A percentile compares a stretch with the other conserved stretches of the same genome.
Conservation (phyloP, 2,797 vertebrate species). For the Allobates femoralis region DNA sequence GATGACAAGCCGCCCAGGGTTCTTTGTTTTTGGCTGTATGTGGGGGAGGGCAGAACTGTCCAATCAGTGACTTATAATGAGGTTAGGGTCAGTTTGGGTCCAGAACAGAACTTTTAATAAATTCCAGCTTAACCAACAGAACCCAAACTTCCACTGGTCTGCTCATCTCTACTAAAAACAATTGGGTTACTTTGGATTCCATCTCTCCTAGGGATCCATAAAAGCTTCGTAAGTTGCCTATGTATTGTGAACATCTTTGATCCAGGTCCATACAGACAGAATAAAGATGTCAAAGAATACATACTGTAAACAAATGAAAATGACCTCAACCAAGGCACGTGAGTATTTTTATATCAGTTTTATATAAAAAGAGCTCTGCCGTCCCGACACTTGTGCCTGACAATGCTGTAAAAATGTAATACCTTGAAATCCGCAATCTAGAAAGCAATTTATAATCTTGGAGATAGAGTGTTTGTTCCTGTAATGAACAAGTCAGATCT, state of each 20-base stretch:
- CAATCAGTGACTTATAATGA: no score
- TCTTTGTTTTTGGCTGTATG: no score
- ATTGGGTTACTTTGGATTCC: not conserved
- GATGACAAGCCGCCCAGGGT: no score
- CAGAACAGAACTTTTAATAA: no score
- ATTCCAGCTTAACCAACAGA: no score
- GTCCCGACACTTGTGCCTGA: slow-evolving; percentile 14
- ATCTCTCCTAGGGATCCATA: not conserved
- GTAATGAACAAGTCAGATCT: slow-evolving; percentile 15
- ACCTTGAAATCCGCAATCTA: not conserved
- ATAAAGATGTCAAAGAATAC: not conserved
- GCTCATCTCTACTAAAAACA: not conserved
- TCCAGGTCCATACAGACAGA: not conserved
- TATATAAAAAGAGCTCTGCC: not conserved
- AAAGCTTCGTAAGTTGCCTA: not conserved
- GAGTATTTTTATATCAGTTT: not conserved
- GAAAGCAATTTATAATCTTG: slow-evolving; percentile 8
- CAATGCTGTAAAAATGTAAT: slow-evolving; percentile 13
- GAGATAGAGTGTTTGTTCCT: not conserved
- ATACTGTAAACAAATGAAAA: slow-evolving; percentile 14
- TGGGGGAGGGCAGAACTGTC: no score
- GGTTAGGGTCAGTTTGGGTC: no score
- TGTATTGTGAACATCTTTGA: not conserved
- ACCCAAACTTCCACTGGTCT: no score
- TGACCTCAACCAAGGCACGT: slow-evolving; percentile 11